Evolutionary conservation across 1,140 invertebrate genomes (phyloP).

Genomic region (Nebria ingens): DNA sequence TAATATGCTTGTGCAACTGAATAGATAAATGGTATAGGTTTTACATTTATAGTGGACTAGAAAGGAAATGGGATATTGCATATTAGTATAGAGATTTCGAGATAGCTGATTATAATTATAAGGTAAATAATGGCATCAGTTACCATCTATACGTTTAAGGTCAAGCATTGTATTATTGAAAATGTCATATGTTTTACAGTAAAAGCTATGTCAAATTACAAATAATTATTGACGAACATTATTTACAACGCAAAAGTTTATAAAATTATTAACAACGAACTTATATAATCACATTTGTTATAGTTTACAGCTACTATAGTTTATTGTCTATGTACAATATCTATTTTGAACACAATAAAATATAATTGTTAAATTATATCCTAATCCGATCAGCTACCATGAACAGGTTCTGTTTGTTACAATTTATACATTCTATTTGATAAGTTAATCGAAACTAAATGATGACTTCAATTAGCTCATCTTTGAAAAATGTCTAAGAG

Average conservation of each 20-base stretch:
- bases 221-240: background rate
- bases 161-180: background rate
- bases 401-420: no score
- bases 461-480: no score
- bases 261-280: no score
- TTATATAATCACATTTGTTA: no score
- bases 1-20: background rate
- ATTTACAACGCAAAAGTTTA: background rate
- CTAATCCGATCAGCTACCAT: no score
- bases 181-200: background rate
- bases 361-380: no score
- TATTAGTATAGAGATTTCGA: background rate
- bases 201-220: background rate
- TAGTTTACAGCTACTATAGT: no score
- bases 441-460: no score
- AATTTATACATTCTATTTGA: no score
- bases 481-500: no score
- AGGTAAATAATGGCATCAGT: background rate
- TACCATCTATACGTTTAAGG: background rate
- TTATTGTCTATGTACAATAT: no score
- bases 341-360: no score
- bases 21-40: background rate
- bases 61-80: conserved; percentile 1
- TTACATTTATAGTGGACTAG: background rate
- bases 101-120: background rate